These are phyloP conservation scores for Spilogale gracilis DNA, from an alignment of 2,113 vertebrate genomes.

Conservation along the genomic window DNA sequence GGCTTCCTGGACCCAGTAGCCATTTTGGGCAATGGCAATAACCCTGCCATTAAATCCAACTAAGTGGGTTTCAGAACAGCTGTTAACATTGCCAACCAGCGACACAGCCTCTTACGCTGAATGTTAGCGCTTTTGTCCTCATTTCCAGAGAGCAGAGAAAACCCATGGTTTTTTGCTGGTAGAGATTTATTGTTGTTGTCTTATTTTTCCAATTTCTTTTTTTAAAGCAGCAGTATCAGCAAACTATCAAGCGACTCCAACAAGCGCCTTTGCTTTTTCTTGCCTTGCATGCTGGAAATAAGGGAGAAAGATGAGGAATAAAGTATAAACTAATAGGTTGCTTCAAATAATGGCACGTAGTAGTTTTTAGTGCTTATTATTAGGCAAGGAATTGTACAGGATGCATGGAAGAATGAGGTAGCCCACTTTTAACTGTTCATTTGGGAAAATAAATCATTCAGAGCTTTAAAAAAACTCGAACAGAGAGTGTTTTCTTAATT, in stretches of 20 bases:
- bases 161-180: neutral
- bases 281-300: neutral
- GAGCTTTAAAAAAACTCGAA: neutral
- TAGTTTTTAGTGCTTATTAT: neutral
- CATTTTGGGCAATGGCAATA: constrained; percentile 47
- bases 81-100: neutral
- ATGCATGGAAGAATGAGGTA: neutral
- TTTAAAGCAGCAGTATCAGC: neutral
- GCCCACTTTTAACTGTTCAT: neutral
- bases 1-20: constrained; percentile 49
- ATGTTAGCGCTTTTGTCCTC: neutral
- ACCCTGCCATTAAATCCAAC: constrained; percentile 48
- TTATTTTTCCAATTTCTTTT: neutral
- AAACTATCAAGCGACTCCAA: neutral
- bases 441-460: constrained; percentile 4
- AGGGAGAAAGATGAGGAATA: neutral
- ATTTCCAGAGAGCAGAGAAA: neutral
- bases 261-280: neutral
- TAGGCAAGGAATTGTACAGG: neutral
- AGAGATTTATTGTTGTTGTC: neutral
- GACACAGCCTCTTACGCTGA: neutral
- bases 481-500: neutral
- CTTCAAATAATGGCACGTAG: neutral
- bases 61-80: constrained; percentile 13
- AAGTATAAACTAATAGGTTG: neutral